phyloP scores from a whole-genome alignment of 53 echinoderm and acorn worm species.

The Holothuria scabra region DNA sequence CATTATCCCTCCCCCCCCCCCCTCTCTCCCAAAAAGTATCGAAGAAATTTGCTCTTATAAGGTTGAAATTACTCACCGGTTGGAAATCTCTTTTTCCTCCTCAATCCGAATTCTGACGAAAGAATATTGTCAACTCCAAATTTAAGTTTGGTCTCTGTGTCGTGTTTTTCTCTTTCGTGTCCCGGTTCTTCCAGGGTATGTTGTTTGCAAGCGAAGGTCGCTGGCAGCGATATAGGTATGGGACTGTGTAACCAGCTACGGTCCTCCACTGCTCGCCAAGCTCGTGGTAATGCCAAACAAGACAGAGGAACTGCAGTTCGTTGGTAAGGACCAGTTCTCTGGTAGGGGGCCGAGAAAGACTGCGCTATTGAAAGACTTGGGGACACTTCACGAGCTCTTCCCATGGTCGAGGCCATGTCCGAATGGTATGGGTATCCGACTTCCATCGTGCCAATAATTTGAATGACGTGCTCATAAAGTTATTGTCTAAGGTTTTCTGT shows the following conservation, averaged over 20 bases:
- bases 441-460: background rate
- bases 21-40: no score
- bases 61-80: background rate
- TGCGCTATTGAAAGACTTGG: background rate
- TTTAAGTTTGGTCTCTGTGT: conserved; percentile 19
- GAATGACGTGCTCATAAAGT: no score
- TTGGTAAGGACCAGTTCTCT: background rate
- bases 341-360: background rate
- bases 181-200: conserved; percentile 12
- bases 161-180: conserved; percentile 6
- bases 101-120: conserved; percentile 15
- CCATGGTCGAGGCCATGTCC: conserved; percentile 12
- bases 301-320: background rate
- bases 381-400: conserved; percentile 4
- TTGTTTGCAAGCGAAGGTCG: conserved; percentile 3
- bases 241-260: conserved; percentile 14
- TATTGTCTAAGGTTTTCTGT: no score
- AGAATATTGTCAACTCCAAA: conserved; percentile 30
- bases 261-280: conserved; percentile 16
- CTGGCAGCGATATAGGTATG: background rate
- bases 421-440: conserved; percentile 17
- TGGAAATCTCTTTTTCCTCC: background rate
- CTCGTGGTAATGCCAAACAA: conserved; percentile 18
- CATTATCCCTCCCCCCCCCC: no score
- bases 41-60: no score